Evolutionary conservation across 2,888 invertebrate species (phyloP).

Genomic region (Coremacera marginata): DNA sequence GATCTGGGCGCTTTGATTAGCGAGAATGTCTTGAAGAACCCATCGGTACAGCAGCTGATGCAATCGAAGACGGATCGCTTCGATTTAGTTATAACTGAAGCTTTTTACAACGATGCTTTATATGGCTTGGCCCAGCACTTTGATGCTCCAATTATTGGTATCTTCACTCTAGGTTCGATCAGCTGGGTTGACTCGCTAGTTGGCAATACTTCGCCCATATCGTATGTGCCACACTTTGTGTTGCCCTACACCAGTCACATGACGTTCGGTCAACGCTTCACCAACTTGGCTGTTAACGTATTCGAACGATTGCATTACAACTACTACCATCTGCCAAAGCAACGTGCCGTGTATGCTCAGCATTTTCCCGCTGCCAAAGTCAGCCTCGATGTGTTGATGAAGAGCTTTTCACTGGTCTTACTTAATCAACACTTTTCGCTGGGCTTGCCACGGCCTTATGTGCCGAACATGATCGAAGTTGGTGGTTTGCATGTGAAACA

Average conservation of each 20-base stretch:
- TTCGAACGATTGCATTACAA: conserved; percentile 46
- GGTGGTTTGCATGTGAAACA: conserved; percentile 65
- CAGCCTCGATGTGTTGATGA: conserved; percentile 43
- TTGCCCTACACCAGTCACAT: conserved; percentile 55
- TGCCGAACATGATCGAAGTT: conserved; percentile 66
- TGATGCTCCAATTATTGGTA: conserved; percentile 49
- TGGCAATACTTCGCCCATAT: conserved; percentile 53
- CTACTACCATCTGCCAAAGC: conserved; percentile 51
- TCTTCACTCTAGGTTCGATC: conserved; percentile 51
- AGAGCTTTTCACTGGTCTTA: conserved; percentile 52
- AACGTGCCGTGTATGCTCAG: conserved; percentile 47
- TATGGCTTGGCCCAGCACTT: conserved; percentile 52
- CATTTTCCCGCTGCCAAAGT: conserved; percentile 48
- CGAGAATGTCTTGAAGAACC: conserved; percentile 44
- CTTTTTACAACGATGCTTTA: conserved; percentile 60
- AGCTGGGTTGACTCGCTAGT: conserved; percentile 48
- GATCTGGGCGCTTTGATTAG: conserved; percentile 44
- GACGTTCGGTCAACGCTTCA: conserved; percentile 56
- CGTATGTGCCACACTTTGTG: conserved; percentile 51
- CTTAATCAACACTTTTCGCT: conserved; percentile 55
- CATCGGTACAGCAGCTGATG: conserved; percentile 48
- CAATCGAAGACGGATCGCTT: conserved; percentile 54
- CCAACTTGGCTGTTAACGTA: conserved; percentile 52
- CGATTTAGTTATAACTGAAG: conserved; percentile 59
- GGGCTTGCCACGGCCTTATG: conserved; percentile 58